Conservation (phyloP, 2,797 vertebrate species). For the Micrastur ruficollis region DNA sequence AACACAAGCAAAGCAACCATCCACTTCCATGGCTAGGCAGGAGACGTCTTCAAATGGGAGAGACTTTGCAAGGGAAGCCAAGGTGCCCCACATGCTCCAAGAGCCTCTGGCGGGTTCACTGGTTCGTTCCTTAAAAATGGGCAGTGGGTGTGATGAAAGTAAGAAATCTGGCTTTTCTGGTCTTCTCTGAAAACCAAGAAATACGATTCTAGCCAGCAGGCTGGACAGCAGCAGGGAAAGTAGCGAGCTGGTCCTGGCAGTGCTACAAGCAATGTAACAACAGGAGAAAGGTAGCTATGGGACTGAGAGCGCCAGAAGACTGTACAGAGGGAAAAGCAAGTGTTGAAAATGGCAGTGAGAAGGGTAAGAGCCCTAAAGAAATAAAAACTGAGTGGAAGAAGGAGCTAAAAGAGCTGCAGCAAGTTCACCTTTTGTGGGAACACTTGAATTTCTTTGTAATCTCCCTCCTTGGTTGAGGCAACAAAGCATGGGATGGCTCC, state of each 20-base stretch:
- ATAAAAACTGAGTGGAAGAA: background rate
- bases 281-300: background rate
- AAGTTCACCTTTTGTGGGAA: background rate
- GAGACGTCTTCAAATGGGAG: background rate
- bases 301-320: background rate
- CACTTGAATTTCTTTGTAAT: background rate
- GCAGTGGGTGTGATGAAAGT: background rate
- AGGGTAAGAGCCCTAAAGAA: background rate
- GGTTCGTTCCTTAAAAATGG: background rate
- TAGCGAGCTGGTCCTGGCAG: background rate
- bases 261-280: background rate
- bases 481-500: background rate
- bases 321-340: background rate
- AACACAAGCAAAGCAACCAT: background rate
- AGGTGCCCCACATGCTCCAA: fast-evolving
- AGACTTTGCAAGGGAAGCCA: background rate
- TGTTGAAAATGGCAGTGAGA: background rate
- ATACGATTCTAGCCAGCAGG: background rate
- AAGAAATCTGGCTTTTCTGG: background rate
- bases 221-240: background rate
- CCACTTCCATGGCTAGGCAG: background rate
- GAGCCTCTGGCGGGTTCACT: fast-evolving
- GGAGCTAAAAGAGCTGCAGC: background rate
- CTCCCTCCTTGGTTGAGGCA: background rate
- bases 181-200: background rate